A percentile compares a stretch with the other conserved stretches of the same genome.
Evolutionary conservation across 2,797 vertebrate genomes (phyloP).

Genomic region (Emydoidea blandingii): DNA sequence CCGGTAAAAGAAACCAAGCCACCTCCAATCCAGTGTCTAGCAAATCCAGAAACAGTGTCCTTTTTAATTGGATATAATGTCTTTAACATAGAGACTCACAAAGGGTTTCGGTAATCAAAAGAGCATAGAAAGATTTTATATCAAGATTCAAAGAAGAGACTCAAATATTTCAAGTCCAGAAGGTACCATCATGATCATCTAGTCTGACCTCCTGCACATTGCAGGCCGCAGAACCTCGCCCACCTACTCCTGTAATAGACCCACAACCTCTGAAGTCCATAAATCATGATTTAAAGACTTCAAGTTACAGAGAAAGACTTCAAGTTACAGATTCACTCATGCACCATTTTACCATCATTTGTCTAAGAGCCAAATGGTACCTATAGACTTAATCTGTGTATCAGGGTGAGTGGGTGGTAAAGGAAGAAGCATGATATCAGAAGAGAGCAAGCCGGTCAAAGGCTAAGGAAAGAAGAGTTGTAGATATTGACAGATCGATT

Average conservation of each 20-base stretch:
- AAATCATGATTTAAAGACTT: too few relatives aligned
- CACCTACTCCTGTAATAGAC: too few relatives aligned
- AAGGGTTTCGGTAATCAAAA: background rate
- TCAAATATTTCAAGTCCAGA: background rate
- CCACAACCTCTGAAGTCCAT: too few relatives aligned
- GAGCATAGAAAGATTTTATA: background rate
- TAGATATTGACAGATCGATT: background rate
- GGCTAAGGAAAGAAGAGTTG: background rate
- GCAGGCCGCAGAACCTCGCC: too few relatives aligned
- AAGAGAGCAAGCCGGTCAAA: background rate
- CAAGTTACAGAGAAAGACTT: too few relatives aligned
- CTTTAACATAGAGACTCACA: background rate
- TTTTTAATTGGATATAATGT: background rate
- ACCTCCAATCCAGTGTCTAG: background rate
- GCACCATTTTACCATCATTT: background rate
- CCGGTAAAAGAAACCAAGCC: background rate
- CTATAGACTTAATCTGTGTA: background rate
- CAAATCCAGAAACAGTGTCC: background rate
- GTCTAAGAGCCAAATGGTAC: background rate
- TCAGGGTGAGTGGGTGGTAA: accelerated
- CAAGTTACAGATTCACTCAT: too few relatives aligned
- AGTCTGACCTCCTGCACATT: too few relatives aligned
- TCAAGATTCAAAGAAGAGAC: background rate
- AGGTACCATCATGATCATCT: too few relatives aligned
- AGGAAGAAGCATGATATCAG: background rate